Evolutionary conservation across 2,888 invertebrate genomes (phyloP), one percentile per base, ranked within the genome.

Genomic region (Cancer borealis): DNA sequence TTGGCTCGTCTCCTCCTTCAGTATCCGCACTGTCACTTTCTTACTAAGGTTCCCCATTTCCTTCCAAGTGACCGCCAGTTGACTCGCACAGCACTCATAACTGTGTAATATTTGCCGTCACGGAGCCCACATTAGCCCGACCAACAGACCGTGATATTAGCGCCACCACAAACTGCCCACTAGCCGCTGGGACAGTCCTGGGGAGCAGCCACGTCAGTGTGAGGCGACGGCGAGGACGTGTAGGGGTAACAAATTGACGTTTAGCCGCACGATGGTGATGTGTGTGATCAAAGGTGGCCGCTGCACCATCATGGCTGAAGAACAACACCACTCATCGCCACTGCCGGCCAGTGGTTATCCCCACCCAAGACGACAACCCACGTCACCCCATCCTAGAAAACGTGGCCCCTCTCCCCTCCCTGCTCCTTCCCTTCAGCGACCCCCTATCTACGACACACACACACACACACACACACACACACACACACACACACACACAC

Each of bases 91-190:
- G 91, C 45, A 66, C 14, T 21, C 66, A 91, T 66, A 91, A 91
- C 45, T 45, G 45, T 54, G 90, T 91, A 91, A 45, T 66, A 91
- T 45, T 66, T 39, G 66, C 66, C 66, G 46, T 39, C 91, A 91
- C 45, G 66, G 46, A 93, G 30, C 88, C 60, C 66, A 66, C 89
- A 89, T 93, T 93, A 89, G 26, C 88, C 17, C 89, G 46, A 73
- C 93, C 88, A 93, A 88, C 73, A 60, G 88, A 66, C 46, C 93
- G 93, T 93, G 93, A 93, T 73, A 93, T 93, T 93, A 93, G 88
- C 93, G 93, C 89, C 88, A 26, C 66, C 66, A 26, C 26, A 79
- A n/a, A 79, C 73, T 79, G 73, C 10, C 73, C 73, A 26, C n/a
- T 26, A 26, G 73, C 73, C 73, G 73, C 73, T 79, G 73, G 73